Evolutionary conservation across 2,888 invertebrate genomes (phyloP), one percentile per base, ranked within the genome.

Genomic region (Ennomos erosarius): DNA sequence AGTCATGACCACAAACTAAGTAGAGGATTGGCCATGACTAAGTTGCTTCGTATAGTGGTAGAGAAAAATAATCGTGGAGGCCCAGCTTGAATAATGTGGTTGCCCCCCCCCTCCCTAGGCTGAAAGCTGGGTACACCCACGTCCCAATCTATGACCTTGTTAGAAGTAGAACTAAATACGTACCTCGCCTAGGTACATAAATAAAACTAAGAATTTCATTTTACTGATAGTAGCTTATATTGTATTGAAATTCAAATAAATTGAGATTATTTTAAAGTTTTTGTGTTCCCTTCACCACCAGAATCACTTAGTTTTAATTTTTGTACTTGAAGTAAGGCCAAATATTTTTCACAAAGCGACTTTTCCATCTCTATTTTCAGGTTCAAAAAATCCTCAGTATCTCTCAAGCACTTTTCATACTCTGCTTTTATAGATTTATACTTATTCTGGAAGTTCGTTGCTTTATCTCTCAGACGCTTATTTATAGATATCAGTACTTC

Each of bases 281-380:
- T 26, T 55, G 42, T n/a, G 2, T 33, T 33, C 40, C 36, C 13
- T 48, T 26, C 26, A 6, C 26, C 26, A 26, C 26, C 33, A 16
- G 13, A 5, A 16, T 8, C 6, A 8, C 65, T 50, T 11, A 60
- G 12, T 53, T 61, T 65, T 12, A 56, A 39, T 59, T 74, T 81
- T 62, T 83, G 81, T 9, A 75, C 49, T 51, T 68, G 73, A 35
- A 87, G 47, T 52, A 85, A 68, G 42, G 75, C 77, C 51, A 86
- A 67, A 73, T 85, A 88, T 62, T 85, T 87, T 43, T 78, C 75
- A 61, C 85, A 82, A 0, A 88, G 73, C 16, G 81, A 75, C 68
- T 77, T 83, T 68, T 88, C 88, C 87, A 88, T 87, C 60, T 85
- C 82, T 56, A 85, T 76, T 79, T 88, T 88, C 37, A 88, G 72